These are phyloP conservation scores for Sycobia sp. DNA, from an alignment of 1,140 invertebrate species.

Conservation along the genomic window DNA sequence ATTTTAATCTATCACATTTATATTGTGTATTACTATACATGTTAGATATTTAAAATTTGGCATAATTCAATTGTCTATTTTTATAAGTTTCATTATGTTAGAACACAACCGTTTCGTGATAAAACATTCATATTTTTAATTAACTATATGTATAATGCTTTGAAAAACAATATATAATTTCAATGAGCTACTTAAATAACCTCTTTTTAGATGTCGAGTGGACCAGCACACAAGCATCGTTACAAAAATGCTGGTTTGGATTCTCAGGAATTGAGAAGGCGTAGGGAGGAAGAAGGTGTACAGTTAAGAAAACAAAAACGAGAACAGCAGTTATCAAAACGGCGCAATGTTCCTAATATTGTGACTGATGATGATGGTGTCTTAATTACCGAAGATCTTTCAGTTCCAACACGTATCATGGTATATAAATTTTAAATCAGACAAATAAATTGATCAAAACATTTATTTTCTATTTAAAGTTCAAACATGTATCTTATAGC, in stretches of 20 bases:
- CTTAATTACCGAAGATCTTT: conserved; percentile 47
- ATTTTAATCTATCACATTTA: background rate
- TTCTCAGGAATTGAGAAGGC: conserved; percentile 86
- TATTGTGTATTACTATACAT: background rate
- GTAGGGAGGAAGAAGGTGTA: conserved; percentile 95
- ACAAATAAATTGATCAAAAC: conserved; percentile 8
- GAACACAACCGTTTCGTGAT: conserved; percentile 11
- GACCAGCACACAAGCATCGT: conserved; percentile 82
- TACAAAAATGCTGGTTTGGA: conserved; percentile 95
- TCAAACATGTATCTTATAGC: conserved; percentile 44
- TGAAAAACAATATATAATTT: background rate
- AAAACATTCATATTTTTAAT: conserved; percentile 5
- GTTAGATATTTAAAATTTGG: background rate
- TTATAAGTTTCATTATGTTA: background rate
- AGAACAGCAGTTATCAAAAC: conserved; percentile 90
- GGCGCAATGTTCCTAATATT: conserved; percentile 78
- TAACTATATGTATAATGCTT: background rate
- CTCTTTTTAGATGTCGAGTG: conserved; percentile 70
- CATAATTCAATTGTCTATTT: background rate
- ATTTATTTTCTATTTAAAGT: background rate
- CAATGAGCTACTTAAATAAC: background rate
- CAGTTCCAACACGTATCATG: conserved; percentile 39
- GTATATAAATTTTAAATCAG: conserved; percentile 36
- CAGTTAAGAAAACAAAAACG: conserved; percentile 94
- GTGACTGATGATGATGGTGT: conserved; percentile 64